phyloP scores from a whole-genome alignment of 2,113 vertebrate genomes.

The Daphoenositta chrysoptera region DNA sequence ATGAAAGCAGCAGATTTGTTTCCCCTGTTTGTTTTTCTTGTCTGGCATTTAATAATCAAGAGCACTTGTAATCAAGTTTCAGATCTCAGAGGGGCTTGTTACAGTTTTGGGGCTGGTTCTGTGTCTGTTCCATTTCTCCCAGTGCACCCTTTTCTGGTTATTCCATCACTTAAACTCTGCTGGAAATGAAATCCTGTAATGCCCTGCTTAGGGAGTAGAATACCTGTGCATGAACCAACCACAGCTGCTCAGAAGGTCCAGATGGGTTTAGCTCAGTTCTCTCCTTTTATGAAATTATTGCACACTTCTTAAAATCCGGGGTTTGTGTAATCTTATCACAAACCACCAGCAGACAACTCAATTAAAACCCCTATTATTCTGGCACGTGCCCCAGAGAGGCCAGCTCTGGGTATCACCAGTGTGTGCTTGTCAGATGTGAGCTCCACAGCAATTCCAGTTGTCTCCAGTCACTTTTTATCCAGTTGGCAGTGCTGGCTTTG shows the following conservation, averaged over 20 bases:
- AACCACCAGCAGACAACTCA: neutral
- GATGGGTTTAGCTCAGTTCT: neutral
- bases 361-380: neutral
- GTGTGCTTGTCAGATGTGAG: neutral
- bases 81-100: neutral
- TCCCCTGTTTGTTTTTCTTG: neutral
- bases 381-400: neutral
- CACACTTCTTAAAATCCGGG: neutral
- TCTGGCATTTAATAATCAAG: neutral
- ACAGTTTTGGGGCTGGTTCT: neutral
- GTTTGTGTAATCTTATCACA: neutral
- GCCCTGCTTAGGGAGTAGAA: neutral
- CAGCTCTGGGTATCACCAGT: neutral
- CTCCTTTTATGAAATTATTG: neutral
- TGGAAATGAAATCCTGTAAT: neutral
- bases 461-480: neutral
- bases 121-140: neutral
- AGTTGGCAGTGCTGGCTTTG: neutral
- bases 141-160: neutral
- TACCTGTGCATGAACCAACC: neutral
- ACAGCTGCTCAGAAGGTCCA: neutral
- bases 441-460: neutral
- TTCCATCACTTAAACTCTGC: neutral
- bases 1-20: slow-evolving; percentile 2
- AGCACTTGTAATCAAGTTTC: neutral